Conservation (phyloP, 2,113 vertebrate genomes). For the Clarias gariepinus region DNA sequence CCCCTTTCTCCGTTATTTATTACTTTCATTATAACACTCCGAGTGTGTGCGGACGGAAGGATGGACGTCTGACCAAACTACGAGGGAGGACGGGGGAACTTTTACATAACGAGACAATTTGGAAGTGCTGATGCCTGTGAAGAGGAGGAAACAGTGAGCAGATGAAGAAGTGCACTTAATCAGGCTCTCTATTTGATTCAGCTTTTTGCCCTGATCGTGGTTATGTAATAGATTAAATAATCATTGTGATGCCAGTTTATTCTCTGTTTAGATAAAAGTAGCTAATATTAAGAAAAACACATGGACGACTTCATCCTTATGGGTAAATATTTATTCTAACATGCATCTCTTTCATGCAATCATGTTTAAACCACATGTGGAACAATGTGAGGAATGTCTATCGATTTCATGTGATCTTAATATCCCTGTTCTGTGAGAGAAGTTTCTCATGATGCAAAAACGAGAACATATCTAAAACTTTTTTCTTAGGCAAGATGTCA, state of each 20-base stretch:
- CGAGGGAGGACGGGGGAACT: neutral
- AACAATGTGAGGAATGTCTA: neutral
- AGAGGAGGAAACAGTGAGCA: neutral
- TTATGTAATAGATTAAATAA: neutral
- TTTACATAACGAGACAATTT: conserved; percentile 49
- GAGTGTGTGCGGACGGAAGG: neutral
- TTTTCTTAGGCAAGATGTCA: neutral
- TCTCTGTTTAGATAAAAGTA: neutral
- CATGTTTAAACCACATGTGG: neutral
- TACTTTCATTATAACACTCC: conserved; percentile 23
- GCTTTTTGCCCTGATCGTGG: neutral
- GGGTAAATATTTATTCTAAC: neutral
- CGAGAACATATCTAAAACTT: neutral
- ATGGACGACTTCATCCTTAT: neutral
- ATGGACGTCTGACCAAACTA: neutral
- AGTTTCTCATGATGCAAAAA: conserved; percentile 2
- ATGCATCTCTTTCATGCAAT: neutral
- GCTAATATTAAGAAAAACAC: neutral
- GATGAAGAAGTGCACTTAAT: conserved; percentile 7
- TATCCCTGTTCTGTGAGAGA: neutral
- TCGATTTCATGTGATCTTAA: neutral
- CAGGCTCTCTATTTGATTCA: neutral
- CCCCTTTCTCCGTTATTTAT: conserved; percentile 50
- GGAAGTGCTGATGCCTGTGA: conserved; percentile 70
- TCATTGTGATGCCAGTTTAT: neutral